Conservation (phyloP, 2,113 vertebrate species). For the Tyto alba region DNA sequence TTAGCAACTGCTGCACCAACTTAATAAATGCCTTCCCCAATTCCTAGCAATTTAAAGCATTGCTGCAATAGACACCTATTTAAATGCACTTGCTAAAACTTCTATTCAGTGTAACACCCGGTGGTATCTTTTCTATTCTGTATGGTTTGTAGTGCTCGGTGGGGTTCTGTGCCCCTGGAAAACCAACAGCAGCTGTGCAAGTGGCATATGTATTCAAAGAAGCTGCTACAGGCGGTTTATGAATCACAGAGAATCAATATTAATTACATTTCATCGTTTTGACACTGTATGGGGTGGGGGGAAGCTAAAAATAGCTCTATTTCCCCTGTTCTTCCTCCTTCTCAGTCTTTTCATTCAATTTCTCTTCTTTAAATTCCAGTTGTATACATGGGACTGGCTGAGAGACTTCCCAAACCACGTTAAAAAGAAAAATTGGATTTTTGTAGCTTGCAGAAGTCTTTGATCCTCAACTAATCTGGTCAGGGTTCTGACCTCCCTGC, state of each 20-base stretch:
- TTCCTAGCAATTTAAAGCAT: neutral
- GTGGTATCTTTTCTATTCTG: neutral
- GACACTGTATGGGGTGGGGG: neutral
- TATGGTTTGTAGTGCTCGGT: neutral
- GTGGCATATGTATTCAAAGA: neutral
- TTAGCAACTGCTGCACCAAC: neutral
- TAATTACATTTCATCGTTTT: constrained; percentile 13
- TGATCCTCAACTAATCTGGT: neutral
- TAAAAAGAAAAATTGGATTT: neutral
- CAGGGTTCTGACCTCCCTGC: neutral
- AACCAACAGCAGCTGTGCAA: neutral
- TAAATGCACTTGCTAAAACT: neutral
- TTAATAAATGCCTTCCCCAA: neutral
- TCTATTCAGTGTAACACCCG: neutral
- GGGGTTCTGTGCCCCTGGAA: neutral
- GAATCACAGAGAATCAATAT: constrained; percentile 24
- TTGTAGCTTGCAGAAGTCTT: neutral
- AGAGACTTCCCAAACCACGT: neutral
- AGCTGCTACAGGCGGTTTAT: neutral
- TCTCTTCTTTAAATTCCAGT: neutral
- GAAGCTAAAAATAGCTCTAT: neutral
- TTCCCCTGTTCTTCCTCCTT: neutral
- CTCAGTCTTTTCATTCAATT: neutral
- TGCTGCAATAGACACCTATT: neutral
- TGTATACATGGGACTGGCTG: neutral